Conservation (phyloP, 2,888 invertebrate species). For the Caenorhabditis sinica region DNA sequence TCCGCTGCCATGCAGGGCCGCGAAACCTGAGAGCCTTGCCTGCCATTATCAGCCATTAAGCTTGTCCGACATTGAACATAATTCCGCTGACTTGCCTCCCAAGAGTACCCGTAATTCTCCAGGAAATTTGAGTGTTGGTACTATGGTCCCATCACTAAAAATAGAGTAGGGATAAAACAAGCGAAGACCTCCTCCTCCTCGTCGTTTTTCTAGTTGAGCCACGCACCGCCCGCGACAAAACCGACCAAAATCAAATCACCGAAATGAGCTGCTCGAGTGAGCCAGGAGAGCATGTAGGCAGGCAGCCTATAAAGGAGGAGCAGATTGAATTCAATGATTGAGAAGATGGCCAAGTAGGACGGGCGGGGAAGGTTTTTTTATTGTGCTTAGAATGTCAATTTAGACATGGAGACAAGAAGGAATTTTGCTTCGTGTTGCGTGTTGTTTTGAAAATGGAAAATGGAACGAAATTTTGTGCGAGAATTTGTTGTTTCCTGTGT, state of each 20-base stretch:
- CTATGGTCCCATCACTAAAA: conserved; percentile 3
- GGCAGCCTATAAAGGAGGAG: background rate
- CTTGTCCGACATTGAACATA: too few species aligned
- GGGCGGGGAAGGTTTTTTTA: background rate
- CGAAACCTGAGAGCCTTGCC: too few species aligned
- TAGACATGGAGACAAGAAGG: background rate
- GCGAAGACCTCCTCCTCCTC: background rate
- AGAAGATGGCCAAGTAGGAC: background rate
- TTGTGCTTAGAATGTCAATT: conserved; percentile 10
- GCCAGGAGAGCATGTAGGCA: background rate
- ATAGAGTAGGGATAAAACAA: conserved; percentile 6
- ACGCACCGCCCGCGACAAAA: too few species aligned
- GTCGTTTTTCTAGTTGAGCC: conserved; percentile 27
- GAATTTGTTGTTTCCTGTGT: too few species aligned
- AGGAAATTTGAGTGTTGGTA: too few species aligned
- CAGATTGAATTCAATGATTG: conserved; percentile 52
- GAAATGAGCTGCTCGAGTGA: conserved; percentile 47
- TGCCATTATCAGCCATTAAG: too few species aligned
- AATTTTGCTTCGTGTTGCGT: background rate
- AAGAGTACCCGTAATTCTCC: too few species aligned
- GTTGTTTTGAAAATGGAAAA: background rate
- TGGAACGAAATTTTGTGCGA: too few species aligned
- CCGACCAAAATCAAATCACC: conserved; percentile 43
- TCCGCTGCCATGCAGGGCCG: too few species aligned
- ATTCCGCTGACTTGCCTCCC: too few species aligned